Percentiles rank a stretch among this genome's conserved stretches.
phyloP scores from a whole-genome alignment of 2,888 invertebrate species.

The Pristionchus arcanus region DNA sequence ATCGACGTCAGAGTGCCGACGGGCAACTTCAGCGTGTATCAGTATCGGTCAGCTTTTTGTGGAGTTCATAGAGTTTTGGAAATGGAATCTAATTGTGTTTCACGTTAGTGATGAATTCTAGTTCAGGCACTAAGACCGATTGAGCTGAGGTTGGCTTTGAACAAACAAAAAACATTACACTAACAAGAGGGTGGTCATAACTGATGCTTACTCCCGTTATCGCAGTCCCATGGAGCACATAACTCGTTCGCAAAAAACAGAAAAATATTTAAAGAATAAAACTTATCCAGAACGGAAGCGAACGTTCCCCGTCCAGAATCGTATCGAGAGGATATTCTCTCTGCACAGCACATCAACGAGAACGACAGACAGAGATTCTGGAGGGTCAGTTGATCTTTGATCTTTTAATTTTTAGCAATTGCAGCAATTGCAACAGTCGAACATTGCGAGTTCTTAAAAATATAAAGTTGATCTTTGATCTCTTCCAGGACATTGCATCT shows the following conservation, averaged over 20 bases:
- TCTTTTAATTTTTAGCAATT: too few relatives aligned
- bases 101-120: not conserved
- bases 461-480: constrained; percentile 13
- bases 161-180: not conserved
- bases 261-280: too few relatives aligned
- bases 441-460: not conserved
- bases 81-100: not conserved
- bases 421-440: not conserved
- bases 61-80: too few relatives aligned
- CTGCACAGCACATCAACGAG: constrained; percentile 23
- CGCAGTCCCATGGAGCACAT: too few relatives aligned
- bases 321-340: constrained; percentile 83
- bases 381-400: constrained; percentile 57
- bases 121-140: not conserved
- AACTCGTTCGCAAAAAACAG: too few relatives aligned
- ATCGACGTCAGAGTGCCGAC: constrained; percentile 80
- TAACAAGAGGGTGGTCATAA: too few relatives aligned
- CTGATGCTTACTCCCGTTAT: too few relatives aligned
- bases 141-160: not conserved
- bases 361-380: constrained; percentile 61
- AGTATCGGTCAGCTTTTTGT: constrained; percentile 82
- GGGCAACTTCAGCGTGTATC: constrained; percentile 84
- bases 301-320: constrained; percentile 87
- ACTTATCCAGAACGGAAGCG: constrained; percentile 50
- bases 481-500: constrained; percentile 64